Percentiles rank a stretch among this genome's conserved stretches.
Conservation (phyloP, 2,888 invertebrate genomes). For the Clitarchus hookeri region DNA sequence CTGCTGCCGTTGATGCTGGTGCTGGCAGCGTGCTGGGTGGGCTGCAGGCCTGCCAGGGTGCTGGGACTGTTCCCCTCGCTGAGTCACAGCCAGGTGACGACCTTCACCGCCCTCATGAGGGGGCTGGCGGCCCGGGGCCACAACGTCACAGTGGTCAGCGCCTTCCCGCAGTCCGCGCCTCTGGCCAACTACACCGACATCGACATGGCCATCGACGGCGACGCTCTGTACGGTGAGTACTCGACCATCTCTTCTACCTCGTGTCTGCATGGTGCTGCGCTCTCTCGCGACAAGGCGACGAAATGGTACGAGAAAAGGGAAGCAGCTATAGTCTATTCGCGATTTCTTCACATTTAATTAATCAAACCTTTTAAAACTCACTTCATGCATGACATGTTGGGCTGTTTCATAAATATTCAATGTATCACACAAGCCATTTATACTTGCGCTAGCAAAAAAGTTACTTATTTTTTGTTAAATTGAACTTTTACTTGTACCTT, state of each 20-base stretch:
- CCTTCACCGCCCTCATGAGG: slow-evolving; percentile 50
- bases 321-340: no score
- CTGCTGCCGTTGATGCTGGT: not conserved
- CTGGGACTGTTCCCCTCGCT: slow-evolving; percentile 59
- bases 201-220: not conserved
- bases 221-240: not conserved
- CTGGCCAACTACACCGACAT: slow-evolving; percentile 31
- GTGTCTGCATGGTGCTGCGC: no score
- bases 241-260: not conserved
- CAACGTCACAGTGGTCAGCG: slow-evolving; percentile 35
- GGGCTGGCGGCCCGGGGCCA: slow-evolving; percentile 42
- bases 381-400: no score
- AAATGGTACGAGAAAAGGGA: no score
- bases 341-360: no score
- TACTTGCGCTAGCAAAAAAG: no score
- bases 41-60: slow-evolving; percentile 53
- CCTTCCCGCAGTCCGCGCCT: slow-evolving; percentile 19
- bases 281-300: no score
- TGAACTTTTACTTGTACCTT: no score
- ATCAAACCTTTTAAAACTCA: no score
- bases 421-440: no score
- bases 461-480: no score
- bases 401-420: no score
- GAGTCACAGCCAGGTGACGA: slow-evolving; percentile 61
- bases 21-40: slow-evolving; percentile 43